Evolutionary conservation across 2,797 vertebrate species (phyloP).

Genomic region (Eulemur mongoz): DNA sequence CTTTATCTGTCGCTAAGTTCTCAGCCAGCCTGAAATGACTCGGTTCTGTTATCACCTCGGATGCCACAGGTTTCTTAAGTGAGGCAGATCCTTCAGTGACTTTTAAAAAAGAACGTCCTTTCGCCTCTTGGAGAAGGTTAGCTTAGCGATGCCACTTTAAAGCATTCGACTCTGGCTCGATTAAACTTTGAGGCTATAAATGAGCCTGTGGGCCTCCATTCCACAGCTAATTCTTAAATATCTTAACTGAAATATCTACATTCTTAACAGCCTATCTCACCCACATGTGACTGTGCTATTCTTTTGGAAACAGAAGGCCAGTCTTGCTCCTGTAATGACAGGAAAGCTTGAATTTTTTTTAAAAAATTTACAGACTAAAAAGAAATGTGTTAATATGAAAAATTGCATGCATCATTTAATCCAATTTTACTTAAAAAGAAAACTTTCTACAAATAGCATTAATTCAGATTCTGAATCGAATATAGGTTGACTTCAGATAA

Average conservation of each 20-base stretch:
- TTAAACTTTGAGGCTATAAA: constrained; percentile 28
- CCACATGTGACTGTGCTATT: not conserved
- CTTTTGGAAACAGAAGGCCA: not conserved
- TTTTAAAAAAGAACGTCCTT: constrained; percentile 74
- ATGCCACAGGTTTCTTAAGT: constrained; percentile 84
- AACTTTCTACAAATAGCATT: not conserved
- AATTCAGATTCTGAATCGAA: not conserved
- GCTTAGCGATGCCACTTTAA: not conserved
- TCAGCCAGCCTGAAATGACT: constrained; percentile 84
- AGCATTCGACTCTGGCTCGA: not conserved
- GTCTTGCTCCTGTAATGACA: not conserved
- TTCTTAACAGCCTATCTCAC: not conserved
- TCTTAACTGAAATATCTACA: not conserved
- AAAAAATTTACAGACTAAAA: not conserved
- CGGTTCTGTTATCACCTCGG: constrained; percentile 85
- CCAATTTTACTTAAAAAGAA: not conserved
- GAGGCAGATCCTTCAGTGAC: constrained; percentile 80
- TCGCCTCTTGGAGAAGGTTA: constrained; percentile 69
- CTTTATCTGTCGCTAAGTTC: constrained; percentile 89
- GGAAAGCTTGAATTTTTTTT: not conserved
- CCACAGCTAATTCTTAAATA: not conserved
- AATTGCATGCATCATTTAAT: not conserved
- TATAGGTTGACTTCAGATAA: not conserved
- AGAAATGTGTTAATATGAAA: not conserved
- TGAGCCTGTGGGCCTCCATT: not conserved